Conservation (phyloP, 2,113 vertebrate genomes). For the Engraulis encrasicolus region DNA sequence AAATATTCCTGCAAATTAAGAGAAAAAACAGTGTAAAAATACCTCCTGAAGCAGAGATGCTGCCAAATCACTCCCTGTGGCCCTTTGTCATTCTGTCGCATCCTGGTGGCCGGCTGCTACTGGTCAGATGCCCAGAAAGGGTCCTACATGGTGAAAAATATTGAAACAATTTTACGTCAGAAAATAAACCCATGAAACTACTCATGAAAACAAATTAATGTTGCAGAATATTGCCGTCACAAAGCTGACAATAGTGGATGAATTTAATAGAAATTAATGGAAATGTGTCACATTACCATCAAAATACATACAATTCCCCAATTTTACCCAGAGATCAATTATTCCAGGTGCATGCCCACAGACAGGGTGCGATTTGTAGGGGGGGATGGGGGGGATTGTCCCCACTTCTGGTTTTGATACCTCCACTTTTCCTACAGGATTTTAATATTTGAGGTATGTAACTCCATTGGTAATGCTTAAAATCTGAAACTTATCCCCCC, state of each 20-base stretch:
- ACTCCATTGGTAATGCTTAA: too few species aligned
- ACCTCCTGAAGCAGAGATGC: not conserved
- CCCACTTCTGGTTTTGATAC: too few species aligned
- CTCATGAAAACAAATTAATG: not conserved
- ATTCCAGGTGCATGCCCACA: not conserved
- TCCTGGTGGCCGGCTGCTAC: not conserved
- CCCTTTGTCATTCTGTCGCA: not conserved
- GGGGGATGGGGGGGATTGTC: too few species aligned
- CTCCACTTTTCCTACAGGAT: too few species aligned
- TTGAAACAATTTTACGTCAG: not conserved
- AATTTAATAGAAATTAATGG: not conserved
- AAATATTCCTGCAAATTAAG: too few species aligned
- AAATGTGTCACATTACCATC: too few species aligned
- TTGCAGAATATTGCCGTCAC: not conserved
- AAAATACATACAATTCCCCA: too few species aligned
- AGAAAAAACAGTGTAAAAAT: not conserved
- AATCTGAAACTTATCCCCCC: too few species aligned
- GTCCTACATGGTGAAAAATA: not conserved
- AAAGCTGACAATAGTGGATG: not conserved
- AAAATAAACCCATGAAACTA: not conserved
- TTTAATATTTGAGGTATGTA: too few species aligned
- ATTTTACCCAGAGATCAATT: not conserved
- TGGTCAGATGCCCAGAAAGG: not conserved
- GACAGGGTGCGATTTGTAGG: not conserved
- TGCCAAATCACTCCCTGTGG: not conserved